Evolutionary conservation across 1,140 invertebrate genomes (phyloP).

Genomic region (Drosophila setifemur): DNA sequence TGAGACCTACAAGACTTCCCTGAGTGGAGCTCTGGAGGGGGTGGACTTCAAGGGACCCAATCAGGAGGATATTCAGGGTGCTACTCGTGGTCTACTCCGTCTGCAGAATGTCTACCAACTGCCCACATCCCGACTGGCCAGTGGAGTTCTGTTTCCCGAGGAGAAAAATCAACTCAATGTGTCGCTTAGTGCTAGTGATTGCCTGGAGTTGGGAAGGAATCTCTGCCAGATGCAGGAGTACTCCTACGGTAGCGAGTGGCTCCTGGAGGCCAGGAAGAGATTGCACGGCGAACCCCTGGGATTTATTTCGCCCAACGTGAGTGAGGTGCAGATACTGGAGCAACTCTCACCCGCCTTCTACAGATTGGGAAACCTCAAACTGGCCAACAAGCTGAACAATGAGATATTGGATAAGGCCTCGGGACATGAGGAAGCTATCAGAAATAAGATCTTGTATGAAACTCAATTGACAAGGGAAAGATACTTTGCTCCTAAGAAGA

Average conservation of each 20-base stretch:
- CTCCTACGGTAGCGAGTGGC: constrained; percentile 96
- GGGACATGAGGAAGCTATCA: constrained; percentile 19
- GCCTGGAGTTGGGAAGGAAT: constrained; percentile 95
- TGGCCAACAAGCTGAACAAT: constrained; percentile 52
- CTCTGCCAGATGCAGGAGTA: constrained; percentile 95
- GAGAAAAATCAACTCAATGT: constrained; percentile 83
- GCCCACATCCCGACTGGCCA: constrained; percentile 92
- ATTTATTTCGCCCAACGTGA: constrained; percentile 10
- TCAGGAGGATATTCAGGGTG: constrained; percentile 94
- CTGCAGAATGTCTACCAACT: constrained; percentile 97
- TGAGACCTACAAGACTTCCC: constrained; percentile 82
- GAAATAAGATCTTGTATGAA: constrained; percentile 22
- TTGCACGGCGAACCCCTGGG: background rate
- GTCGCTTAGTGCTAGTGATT: constrained; percentile 91
- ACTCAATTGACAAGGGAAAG: constrained; percentile 21
- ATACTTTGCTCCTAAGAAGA: background rate
- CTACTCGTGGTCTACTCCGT: constrained; percentile 94
- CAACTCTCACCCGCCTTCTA: constrained; percentile 22
- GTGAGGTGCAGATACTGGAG: constrained; percentile 34
- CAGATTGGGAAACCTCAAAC: constrained; percentile 40
- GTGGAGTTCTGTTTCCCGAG: constrained; percentile 90
- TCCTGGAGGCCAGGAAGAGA: constrained; percentile 88
- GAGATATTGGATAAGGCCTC: constrained; percentile 42
- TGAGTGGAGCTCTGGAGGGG: constrained; percentile 85
- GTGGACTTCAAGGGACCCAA: constrained; percentile 85